A percentile compares a stretch with the other conserved stretches of the same genome.
Evolutionary conservation across 2,113 vertebrate species (phyloP).

Genomic region (Neogale vison): DNA sequence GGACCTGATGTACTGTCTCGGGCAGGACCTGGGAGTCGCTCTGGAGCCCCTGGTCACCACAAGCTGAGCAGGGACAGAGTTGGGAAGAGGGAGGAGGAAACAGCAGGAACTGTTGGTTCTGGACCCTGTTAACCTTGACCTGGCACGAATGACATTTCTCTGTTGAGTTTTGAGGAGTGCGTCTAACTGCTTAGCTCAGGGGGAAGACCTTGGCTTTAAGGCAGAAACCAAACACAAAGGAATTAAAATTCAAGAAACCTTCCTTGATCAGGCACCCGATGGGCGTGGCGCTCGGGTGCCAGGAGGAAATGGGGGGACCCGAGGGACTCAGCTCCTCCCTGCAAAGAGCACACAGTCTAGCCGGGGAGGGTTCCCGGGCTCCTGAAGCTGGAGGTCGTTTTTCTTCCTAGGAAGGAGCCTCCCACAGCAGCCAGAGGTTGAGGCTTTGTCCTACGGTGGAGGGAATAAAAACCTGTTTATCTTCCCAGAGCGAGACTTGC

Average conservation of each 20-base stretch:
- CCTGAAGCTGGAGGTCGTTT: not conserved
- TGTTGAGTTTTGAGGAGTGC: not conserved
- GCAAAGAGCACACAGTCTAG: not conserved
- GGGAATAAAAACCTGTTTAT: slow-evolving; percentile 57
- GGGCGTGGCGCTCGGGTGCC: not conserved
- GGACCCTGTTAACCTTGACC: not conserved
- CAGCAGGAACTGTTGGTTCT: not conserved
- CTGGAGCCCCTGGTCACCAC: not conserved
- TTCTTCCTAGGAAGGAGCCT: slow-evolving; percentile 20
- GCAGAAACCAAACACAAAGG: slow-evolving; percentile 3
- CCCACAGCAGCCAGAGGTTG: not conserved
- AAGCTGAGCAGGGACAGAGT: not conserved
- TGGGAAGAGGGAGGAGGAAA: not conserved
- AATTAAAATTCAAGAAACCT: not conserved
- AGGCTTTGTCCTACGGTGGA: slow-evolving; percentile 31
- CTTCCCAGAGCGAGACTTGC: slow-evolving; percentile 61
- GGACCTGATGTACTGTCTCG: not conserved
- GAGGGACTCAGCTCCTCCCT: not conserved
- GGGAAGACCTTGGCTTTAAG: not conserved
- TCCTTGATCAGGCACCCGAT: not conserved
- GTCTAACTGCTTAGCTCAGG: not conserved
- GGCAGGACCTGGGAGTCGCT: not conserved
- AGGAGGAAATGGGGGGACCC: not conserved
- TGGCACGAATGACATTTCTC: not conserved
- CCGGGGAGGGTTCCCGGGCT: not conserved